Conservation (phyloP, 2,797 vertebrate genomes). For the Tapera naevia region DNA sequence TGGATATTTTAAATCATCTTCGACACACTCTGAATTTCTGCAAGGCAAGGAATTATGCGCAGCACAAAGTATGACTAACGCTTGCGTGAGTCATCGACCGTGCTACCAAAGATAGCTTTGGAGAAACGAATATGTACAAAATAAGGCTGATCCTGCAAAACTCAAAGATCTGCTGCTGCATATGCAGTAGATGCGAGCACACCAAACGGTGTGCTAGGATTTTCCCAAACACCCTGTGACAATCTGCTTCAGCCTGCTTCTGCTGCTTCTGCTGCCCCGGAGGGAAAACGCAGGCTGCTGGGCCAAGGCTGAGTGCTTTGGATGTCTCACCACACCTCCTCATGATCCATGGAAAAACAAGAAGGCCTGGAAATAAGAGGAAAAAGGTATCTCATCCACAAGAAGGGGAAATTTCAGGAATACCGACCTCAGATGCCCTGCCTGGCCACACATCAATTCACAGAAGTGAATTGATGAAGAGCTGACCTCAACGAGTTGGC, state of each 20-base stretch:
- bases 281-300: not conserved
- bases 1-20: conserved; percentile 9
- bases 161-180: not conserved
- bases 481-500: not conserved
- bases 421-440: not conserved
- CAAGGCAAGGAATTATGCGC: not conserved
- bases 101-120: conserved; percentile 26
- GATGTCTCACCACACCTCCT: not conserved
- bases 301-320: not conserved
- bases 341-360: not conserved
- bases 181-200: not conserved
- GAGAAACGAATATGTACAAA: conserved; percentile 15
- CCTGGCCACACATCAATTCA: fast-evolving
- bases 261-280: fast-evolving
- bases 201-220: not conserved
- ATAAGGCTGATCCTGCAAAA: conserved; percentile 50
- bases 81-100: not conserved
- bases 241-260: not conserved
- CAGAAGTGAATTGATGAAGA: not conserved
- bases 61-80: conserved; percentile 11
- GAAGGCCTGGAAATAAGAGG: not conserved
- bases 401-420: not conserved
- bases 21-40: conserved; percentile 23
- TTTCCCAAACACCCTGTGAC: not conserved
- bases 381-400: not conserved